A percentile compares a stretch with the other conserved stretches of the same genome.
Evolutionary conservation across 2,797 vertebrate genomes (phyloP).

Genomic region (Clamator glandarius): DNA sequence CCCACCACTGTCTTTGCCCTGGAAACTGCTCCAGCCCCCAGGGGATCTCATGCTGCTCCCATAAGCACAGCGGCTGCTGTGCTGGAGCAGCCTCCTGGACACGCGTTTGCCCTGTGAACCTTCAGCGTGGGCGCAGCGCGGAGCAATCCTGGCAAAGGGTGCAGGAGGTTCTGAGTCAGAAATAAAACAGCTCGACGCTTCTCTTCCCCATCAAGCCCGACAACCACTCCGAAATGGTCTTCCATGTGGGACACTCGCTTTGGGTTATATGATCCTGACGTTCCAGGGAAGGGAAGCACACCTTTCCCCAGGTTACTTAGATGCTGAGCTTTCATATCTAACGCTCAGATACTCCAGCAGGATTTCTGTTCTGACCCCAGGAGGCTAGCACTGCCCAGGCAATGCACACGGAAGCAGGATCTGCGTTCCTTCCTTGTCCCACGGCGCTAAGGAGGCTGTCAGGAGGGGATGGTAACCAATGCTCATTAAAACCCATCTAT

Average conservation of each 20-base stretch:
- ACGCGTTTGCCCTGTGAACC: background rate
- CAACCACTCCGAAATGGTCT: background rate
- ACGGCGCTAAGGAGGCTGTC: background rate
- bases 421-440: background rate
- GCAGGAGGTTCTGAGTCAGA: background rate
- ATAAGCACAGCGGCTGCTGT: rapidly evolving
- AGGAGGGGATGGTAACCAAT: background rate
- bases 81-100: background rate
- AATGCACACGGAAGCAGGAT: background rate
- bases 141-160: background rate
- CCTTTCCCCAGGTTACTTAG: background rate
- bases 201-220: background rate
- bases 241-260: background rate
- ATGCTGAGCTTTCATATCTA: background rate
- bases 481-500: background rate
- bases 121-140: background rate
- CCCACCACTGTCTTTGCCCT: rapidly evolving
- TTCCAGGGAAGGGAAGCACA: background rate
- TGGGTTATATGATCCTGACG: background rate
- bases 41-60: background rate
- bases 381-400: background rate
- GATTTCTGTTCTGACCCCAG: background rate
- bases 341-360: background rate
- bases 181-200: background rate
- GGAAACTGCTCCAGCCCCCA: rapidly evolving